A percentile compares a stretch with the other conserved stretches of the same genome.
phyloP scores from a whole-genome alignment of 2,797 vertebrate species.

The Sarcoramphus papa region DNA sequence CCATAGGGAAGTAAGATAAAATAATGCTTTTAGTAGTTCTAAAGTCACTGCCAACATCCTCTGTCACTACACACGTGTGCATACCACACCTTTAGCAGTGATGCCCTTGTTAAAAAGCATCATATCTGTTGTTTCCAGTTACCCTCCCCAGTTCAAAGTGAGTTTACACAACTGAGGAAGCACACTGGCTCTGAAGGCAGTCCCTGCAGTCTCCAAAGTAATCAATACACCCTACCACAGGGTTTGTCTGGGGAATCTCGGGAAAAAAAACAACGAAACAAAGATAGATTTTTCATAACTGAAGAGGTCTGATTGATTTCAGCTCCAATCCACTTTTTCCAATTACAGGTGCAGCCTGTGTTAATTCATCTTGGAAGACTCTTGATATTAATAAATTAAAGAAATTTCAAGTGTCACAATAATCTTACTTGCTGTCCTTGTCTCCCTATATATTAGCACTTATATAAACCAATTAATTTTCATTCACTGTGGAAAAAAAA shows the following conservation, averaged over 20 bases:
- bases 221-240: slow-evolving; percentile 2
- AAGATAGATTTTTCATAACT: background rate
- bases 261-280: background rate
- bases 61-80: background rate
- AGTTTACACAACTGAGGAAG: background rate
- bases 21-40: background rate
- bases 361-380: background rate
- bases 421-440: background rate
- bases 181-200: background rate
- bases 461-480: background rate
- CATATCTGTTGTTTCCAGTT: background rate
- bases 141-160: background rate
- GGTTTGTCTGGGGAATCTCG: background rate
- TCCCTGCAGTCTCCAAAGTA: background rate
- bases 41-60: background rate
- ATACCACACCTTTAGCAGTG: background rate
- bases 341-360: background rate
- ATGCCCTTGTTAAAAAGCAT: background rate
- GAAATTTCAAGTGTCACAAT: background rate
- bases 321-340: background rate
- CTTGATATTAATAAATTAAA: background rate
- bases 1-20: background rate
- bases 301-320: background rate
- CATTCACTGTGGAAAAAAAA: background rate
- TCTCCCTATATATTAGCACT: background rate